Evolutionary conservation across 2,888 invertebrate genomes (phyloP).

Genomic region (Mimas tiliae): DNA sequence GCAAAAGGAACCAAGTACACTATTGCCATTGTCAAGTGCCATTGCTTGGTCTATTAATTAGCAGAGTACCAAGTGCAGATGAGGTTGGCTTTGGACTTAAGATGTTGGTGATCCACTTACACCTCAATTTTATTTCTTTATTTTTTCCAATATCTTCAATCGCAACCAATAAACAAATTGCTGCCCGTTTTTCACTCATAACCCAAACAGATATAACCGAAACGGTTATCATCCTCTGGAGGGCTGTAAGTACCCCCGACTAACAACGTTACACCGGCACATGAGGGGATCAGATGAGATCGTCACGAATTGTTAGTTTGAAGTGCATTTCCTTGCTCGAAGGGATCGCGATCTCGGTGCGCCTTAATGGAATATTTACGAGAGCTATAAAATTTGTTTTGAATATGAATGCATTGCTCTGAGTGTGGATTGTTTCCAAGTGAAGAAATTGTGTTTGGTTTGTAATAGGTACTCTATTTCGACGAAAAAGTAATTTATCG

Average conservation of each 20-base stretch:
- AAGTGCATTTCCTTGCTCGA: slow-evolving; percentile 61
- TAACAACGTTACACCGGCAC: slow-evolving; percentile 45
- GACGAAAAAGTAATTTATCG: too few species aligned
- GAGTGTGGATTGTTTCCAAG: not conserved
- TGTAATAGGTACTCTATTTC: too few species aligned
- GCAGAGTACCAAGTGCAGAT: too few species aligned
- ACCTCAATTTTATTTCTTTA: too few species aligned
- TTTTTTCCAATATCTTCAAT: too few species aligned
- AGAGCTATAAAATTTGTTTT: slow-evolving; percentile 26
- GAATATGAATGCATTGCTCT: not conserved
- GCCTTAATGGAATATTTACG: slow-evolving; percentile 57
- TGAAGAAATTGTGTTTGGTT: not conserved
- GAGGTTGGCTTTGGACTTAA: too few species aligned
- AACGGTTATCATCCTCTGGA: slow-evolving; percentile 47
- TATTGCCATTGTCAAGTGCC: too few species aligned
- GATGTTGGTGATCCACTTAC: too few species aligned
- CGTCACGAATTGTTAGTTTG: slow-evolving; percentile 44
- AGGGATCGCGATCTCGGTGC: slow-evolving; percentile 35
- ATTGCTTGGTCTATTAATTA: too few species aligned
- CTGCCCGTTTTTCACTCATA: slow-evolving; percentile 3
- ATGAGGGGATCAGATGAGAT: slow-evolving; percentile 44
- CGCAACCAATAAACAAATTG: not conserved
- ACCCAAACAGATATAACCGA: slow-evolving; percentile 15
- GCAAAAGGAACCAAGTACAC: too few species aligned
- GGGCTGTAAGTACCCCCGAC: slow-evolving; percentile 42